These are phyloP conservation scores for Eupithecia vulgata DNA, from an alignment of 2,888 invertebrate species.

Conservation along the genomic window DNA sequence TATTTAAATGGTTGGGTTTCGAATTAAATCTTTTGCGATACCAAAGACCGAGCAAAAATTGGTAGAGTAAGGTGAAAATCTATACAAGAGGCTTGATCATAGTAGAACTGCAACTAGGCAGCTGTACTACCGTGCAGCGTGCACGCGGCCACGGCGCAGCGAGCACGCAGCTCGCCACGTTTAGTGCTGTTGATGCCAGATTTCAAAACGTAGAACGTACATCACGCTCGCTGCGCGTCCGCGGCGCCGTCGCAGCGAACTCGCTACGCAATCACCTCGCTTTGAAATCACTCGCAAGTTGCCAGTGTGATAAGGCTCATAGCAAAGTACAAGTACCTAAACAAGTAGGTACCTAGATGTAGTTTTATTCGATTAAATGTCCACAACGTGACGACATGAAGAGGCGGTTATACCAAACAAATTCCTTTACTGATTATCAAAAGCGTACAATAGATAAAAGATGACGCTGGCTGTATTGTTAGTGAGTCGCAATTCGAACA, in stretches of 20 bases:
- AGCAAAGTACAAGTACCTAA: background rate
- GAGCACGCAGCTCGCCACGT: no score
- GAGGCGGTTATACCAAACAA: slow-evolving; percentile 55
- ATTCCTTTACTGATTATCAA: slow-evolving; percentile 77
- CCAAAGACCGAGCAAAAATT: background rate
- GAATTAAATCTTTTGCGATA: background rate
- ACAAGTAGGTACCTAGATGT: background rate
- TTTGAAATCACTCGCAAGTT: no score
- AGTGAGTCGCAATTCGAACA: slow-evolving; percentile 73
- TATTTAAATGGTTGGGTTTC: background rate
- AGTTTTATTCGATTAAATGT: background rate
- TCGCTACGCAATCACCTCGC: no score
- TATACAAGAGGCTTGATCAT: background rate
- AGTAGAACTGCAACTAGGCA: background rate
- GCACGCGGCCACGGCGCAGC: no score
- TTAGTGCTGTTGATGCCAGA: no score
- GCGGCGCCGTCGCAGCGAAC: no score
- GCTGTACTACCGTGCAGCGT: background rate
- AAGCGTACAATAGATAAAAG: slow-evolving; percentile 79
- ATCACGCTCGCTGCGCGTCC: no score
- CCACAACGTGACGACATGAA: slow-evolving; percentile 44
- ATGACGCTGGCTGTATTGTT: slow-evolving; percentile 80
- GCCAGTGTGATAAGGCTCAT: no score
- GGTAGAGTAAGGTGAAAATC: background rate
- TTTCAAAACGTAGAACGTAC: no score